phyloP scores from a whole-genome alignment of 2,888 invertebrate genomes.

The Cenopis cana region DNA sequence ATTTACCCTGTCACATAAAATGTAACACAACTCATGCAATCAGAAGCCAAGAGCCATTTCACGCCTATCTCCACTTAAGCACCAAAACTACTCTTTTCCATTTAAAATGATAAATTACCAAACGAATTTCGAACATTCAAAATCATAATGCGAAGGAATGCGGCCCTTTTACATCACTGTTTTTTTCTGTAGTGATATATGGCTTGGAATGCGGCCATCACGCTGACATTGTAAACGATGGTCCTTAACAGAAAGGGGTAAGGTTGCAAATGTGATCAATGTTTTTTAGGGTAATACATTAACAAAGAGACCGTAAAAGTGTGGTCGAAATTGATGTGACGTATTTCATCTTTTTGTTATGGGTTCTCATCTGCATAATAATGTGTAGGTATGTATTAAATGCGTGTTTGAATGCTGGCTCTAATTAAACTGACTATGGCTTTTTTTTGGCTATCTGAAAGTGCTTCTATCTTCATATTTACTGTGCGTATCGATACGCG shows the following conservation, averaged over 20 bases:
- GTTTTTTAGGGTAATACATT: constrained; percentile 16
- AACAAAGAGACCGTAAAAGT: constrained; percentile 21
- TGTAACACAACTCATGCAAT: constrained; percentile 9
- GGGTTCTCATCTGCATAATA: constrained; percentile 7
- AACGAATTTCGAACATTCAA: constrained; percentile 34
- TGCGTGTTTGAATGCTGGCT: neutral
- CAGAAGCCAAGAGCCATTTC: constrained; percentile 32
- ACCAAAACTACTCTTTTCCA: constrained; percentile 37
- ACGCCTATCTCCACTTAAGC: constrained; percentile 30
- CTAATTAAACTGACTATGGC: neutral
- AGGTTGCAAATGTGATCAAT: neutral
- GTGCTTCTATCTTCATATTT: no score
- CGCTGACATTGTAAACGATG: constrained; percentile 27
- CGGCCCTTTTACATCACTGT: constrained; percentile 22
- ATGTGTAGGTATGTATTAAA: neutral
- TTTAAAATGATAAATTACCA: constrained; percentile 39
- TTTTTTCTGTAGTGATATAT: constrained; percentile 41
- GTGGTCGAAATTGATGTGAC: constrained; percentile 30
- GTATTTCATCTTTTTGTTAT: constrained; percentile 24
- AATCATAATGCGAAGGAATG: constrained; percentile 40
- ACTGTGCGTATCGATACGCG: no score
- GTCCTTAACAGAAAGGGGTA: neutral
- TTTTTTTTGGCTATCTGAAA: neutral
- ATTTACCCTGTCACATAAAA: neutral
- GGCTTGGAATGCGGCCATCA: constrained; percentile 38